Evolutionary conservation across 2,888 invertebrate genomes (phyloP), one percentile per base, ranked within the genome.

Genomic region (Acrobasis repandana): DNA sequence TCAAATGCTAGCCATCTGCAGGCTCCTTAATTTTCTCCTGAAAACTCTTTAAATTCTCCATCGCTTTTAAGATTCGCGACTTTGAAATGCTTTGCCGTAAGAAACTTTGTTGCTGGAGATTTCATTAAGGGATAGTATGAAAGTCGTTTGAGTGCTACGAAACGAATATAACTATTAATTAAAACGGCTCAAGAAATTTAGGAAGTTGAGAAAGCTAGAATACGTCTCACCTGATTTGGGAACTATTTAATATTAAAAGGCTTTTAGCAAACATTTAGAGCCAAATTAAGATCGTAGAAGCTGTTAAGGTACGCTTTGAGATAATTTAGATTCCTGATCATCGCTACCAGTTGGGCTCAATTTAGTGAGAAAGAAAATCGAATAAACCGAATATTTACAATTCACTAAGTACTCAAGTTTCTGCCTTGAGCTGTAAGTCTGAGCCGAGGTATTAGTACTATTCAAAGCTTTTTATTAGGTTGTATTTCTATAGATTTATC

Each of bases 1-100:
- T 81, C 73, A 76, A 73, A 74, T 72, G 69, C 69, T 73, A 72
- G 66, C 68, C 76, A 75, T 76, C 74, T 74, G 71, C 68, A 67
- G 73, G 72, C 75, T 76, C 77, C 83, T 86, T 88, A 87, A 89
- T 87, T 88, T 90, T 85, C 84, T 84, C 86, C 84, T 75, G 73
- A 84, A 65, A 87, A 84, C 84, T 88, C 81, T 86, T 86, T 84
- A 84, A 89, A 87, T 82, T 85, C 85, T 83, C 74, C 81, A 83
- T 79, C 79, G 79, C 81, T 80, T 82, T 84, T 77, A 83, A 85
- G 77, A 82, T 80, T 83, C 71, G 73, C 71, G 70, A 74, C 74
- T 74, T 68, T 68, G 73, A 62, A 76, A 75, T 71, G 74, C 72
- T 82, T 77, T 77, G 71, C 72, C 62, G 67, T 67, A 69, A 73